phyloP scores from a whole-genome alignment of 2,113 vertebrate genomes.

The Erythrocercus mccallii region DNA sequence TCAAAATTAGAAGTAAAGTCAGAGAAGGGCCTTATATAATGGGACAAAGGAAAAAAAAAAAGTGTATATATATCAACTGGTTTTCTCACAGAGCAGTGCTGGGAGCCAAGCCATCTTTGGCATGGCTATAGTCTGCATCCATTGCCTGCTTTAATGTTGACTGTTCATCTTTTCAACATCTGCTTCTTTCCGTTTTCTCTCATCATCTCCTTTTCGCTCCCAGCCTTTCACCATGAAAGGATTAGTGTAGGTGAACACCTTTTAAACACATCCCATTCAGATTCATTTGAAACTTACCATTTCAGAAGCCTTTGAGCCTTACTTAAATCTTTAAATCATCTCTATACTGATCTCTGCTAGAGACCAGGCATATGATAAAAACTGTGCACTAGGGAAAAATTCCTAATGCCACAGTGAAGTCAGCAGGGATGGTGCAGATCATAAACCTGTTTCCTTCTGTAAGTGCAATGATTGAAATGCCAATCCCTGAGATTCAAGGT shows the following conservation, averaged over 20 bases:
- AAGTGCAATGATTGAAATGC: neutral
- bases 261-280: neutral
- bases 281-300: neutral
- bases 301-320: slow-evolving; percentile 2
- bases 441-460: slow-evolving; percentile 2
- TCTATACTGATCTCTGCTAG: neutral
- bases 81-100: neutral
- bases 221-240: neutral
- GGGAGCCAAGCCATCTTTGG: neutral
- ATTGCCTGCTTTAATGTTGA: neutral
- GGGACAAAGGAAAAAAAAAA: neutral
- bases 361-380: neutral
- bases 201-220: neutral
- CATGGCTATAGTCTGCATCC: neutral
- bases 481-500: neutral
- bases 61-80: neutral
- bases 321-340: slow-evolving; percentile 8
- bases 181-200: slow-evolving; percentile 22
- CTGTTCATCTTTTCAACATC: neutral
- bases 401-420: neutral
- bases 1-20: neutral
- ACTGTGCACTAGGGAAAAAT: neutral
- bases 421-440: neutral
- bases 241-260: slow-evolving; percentile 21
- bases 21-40: neutral